phyloP scores from a whole-genome alignment of 2,797 vertebrate genomes.

The Dallia pectoralis region DNA sequence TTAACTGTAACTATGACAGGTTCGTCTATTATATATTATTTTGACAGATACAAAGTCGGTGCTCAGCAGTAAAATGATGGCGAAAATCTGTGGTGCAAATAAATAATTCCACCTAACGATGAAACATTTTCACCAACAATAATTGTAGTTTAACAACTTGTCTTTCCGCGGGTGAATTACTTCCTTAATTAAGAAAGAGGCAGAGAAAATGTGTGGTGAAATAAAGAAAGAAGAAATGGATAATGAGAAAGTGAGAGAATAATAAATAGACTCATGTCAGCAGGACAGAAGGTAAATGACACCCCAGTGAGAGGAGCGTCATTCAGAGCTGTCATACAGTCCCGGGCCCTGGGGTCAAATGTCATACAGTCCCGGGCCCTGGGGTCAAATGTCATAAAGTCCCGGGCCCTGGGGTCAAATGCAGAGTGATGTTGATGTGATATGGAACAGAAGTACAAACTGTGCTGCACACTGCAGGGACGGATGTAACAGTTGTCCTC shows the following conservation, averaged over 20 bases:
- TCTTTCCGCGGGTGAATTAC: too few relatives aligned
- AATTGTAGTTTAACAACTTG: too few relatives aligned
- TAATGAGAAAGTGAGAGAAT: not conserved
- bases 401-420: not conserved
- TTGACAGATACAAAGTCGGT: too few relatives aligned
- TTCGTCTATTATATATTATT: too few relatives aligned
- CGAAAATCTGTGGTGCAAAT: too few relatives aligned
- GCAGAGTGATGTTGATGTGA: not conserved
- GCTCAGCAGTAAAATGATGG: too few relatives aligned
- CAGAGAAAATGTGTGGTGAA: too few relatives aligned
- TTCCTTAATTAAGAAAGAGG: too few relatives aligned
- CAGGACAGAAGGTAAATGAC: slow-evolving; percentile 6
- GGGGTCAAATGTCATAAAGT: slow-evolving; percentile 2
- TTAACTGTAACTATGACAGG: too few relatives aligned
- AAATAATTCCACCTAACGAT: too few relatives aligned
- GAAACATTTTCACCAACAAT: too few relatives aligned
- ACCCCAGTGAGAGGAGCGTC: not conserved
- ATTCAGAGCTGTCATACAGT: slow-evolving; percentile 7
- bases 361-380: not conserved
- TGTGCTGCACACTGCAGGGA: not conserved
- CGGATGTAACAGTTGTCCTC: not conserved
- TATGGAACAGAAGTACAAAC: slow-evolving; percentile 6
- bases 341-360: not conserved
- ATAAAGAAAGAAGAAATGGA: not conserved
- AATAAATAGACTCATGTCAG: slow-evolving; percentile 16